Conservation (phyloP, 2,113 vertebrate species). For the Sisor rabdophorus region DNA sequence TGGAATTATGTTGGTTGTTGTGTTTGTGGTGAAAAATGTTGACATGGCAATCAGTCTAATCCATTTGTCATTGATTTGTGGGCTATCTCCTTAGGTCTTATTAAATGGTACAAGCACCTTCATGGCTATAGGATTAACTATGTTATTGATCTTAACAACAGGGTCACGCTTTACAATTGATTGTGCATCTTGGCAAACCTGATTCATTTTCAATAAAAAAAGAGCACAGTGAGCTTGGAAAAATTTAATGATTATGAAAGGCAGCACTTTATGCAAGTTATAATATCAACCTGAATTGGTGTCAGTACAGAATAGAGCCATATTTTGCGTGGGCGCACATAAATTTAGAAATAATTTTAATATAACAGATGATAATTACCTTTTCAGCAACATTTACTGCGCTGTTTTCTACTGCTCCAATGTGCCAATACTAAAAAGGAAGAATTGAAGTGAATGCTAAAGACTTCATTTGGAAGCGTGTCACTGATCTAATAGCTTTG, state of each 20-base stretch:
- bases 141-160: constrained; percentile 21
- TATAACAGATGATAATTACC: constrained; percentile 1
- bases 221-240: background rate
- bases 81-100: background rate
- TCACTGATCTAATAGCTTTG: constrained; percentile 24
- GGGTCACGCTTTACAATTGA: constrained; percentile 31
- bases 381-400: constrained; percentile 4
- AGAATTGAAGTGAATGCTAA: constrained; percentile 12
- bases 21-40: background rate
- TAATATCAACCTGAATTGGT: background rate
- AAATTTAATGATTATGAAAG: constrained; percentile 3
- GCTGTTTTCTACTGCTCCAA: constrained; percentile 6
- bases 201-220: constrained; percentile 28
- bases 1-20: background rate
- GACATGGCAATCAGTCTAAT: background rate
- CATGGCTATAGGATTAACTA: background rate
- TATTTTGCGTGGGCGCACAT: background rate
- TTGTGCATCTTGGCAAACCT: constrained; percentile 8
- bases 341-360: background rate
- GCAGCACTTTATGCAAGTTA: background rate
- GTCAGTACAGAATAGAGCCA: background rate
- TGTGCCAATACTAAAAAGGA: background rate
- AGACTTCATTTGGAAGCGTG: background rate
- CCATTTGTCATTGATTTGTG: background rate
- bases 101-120: constrained; percentile 2